Evolutionary conservation across 2,888 invertebrate genomes (phyloP).

Genomic region (Myopa testacea): DNA sequence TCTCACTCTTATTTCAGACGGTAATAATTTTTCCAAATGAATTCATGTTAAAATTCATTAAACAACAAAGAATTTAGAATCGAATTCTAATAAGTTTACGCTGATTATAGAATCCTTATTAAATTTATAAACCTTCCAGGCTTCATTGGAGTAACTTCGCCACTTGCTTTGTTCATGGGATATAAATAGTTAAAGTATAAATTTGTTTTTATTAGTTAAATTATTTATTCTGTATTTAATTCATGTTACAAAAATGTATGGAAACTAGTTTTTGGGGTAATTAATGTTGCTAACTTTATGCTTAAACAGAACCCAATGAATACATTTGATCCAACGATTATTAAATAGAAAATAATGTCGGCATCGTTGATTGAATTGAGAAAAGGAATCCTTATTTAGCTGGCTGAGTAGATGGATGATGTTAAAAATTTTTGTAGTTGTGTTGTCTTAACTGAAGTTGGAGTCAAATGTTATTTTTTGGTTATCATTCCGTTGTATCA

Average conservation of each 20-base stretch:
- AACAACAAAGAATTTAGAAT: too few relatives aligned
- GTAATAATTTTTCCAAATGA: too few relatives aligned
- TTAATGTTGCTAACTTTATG: neutral
- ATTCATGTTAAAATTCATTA: too few relatives aligned
- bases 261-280: neutral
- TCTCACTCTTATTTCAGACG: too few relatives aligned
- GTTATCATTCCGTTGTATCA: conserved; percentile 67
- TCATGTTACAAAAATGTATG: conserved; percentile 37
- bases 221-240: conserved; percentile 35
- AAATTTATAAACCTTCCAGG: too few relatives aligned
- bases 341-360: neutral
- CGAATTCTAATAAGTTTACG: too few relatives aligned
- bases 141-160: too few relatives aligned
- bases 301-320: neutral
- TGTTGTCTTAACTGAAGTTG: conserved; percentile 39
- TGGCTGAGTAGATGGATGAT: conserved; percentile 49
- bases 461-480: conserved; percentile 38
- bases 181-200: neutral
- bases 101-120: too few relatives aligned
- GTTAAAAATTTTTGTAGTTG: conserved; percentile 47
- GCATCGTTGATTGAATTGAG: neutral
- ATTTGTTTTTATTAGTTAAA: neutral
- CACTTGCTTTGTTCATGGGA: neutral
- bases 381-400: neutral
- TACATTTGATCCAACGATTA: neutral